phyloP scores from a whole-genome alignment of 2,888 invertebrate genomes.

The Fissipunctia ypsillon region DNA sequence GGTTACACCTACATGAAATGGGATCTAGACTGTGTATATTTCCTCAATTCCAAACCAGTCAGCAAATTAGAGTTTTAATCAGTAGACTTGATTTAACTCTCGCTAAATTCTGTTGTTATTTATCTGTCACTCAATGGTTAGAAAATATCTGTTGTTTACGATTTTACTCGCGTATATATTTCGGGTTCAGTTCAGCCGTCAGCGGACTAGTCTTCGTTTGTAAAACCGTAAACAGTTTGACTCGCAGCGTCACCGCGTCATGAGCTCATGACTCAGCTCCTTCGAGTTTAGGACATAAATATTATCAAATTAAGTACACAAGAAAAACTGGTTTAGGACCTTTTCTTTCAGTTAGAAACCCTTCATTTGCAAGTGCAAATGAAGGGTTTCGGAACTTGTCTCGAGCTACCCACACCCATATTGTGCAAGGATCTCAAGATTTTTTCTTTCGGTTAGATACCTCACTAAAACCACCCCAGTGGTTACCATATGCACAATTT shows the following conservation, averaged over 20 bases:
- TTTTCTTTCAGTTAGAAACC: too few species aligned
- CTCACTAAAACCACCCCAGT: not conserved
- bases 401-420: too few species aligned
- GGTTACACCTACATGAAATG: not conserved
- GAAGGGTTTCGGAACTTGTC: too few species aligned
- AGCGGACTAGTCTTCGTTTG: not conserved
- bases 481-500: not conserved
- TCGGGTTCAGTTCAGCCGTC: not conserved
- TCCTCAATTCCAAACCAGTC: not conserved
- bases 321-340: not conserved
- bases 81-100: not conserved
- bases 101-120: not conserved
- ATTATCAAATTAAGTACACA: not conserved
- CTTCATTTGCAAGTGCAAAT: too few species aligned
- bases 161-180: not conserved
- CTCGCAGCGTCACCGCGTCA: not conserved
- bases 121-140: not conserved
- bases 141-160: constrained; percentile 16
- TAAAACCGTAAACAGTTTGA: not conserved
- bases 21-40: not conserved
- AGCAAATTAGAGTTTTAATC: not conserved
- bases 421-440: too few species aligned
- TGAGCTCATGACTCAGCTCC: not conserved
- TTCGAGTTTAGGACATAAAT: not conserved
- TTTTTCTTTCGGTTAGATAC: not conserved